A percentile compares a stretch with the other conserved stretches of the same genome.
These are phyloP conservation scores for Mycetomoellerius zeteki DNA, from an alignment of 1,140 invertebrate genomes.

Conservation along the genomic window DNA sequence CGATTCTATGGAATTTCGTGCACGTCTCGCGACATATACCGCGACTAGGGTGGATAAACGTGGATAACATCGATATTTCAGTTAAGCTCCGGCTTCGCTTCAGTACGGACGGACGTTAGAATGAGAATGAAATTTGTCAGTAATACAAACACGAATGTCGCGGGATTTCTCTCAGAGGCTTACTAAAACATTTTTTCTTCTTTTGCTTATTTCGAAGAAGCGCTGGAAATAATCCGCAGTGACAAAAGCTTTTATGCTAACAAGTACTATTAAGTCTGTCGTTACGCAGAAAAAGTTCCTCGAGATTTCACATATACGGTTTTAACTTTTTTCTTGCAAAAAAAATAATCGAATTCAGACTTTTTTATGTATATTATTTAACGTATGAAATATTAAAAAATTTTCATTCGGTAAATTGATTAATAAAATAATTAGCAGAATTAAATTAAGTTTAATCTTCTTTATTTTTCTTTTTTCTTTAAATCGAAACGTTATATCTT, in stretches of 20 bases:
- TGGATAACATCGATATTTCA: conserved; percentile 40
- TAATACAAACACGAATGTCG: conserved; percentile 33
- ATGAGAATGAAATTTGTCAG: conserved; percentile 50
- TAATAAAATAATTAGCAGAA: neutral
- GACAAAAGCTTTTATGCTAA: conserved; percentile 62
- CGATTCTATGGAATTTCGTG: conserved; percentile 52
- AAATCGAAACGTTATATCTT: neutral
- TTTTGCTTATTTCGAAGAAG: conserved; percentile 44
- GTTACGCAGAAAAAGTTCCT: conserved; percentile 36
- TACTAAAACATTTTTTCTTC: conserved; percentile 27
- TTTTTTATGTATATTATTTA: neutral
- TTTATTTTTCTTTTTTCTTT: neutral
- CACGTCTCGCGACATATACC: conserved; percentile 24
- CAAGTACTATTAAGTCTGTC: conserved; percentile 54
- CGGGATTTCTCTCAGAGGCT: neutral
- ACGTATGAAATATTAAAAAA: neutral
- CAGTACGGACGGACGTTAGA: conserved; percentile 6
- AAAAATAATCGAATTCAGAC: neutral
- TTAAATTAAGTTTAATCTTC: neutral
- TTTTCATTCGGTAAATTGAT: conserved; percentile 5
- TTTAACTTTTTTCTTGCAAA: neutral
- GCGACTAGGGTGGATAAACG: conserved; percentile 39
- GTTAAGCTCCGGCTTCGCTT: neutral
- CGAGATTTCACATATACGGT: conserved; percentile 17
- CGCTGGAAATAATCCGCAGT: conserved; percentile 47